Evolutionary conservation across 1,140 invertebrate genomes (phyloP), one percentile per base, ranked within the genome.

Genomic region (Scaptomyza montana): DNA sequence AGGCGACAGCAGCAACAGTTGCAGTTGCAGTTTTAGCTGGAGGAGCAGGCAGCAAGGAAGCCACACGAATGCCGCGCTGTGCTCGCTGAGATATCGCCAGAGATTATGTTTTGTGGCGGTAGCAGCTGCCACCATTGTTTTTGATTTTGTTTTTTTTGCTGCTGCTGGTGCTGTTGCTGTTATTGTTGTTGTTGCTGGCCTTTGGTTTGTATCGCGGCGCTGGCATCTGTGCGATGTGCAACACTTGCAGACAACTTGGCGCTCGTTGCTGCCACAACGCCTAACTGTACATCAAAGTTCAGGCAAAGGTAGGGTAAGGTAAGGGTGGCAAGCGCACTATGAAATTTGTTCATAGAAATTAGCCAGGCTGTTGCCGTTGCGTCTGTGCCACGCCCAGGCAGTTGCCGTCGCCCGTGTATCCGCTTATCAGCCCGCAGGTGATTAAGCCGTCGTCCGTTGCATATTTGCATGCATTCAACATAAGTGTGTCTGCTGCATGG

Each of bases 211-310:
- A 87, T 89, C 82, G 65, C 78, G 82, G 72, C 69, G 65, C 72
- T 87, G 75, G 82, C 71, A 86, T 86, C 82, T 87, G 84, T 74
- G 82, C 84, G 79, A 89, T 87, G 84, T 86, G 82, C 82, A 81
- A 86, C 82, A 86, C 82, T 86, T 86, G 82, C 82, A 87, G 82
- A 87, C 82, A 87, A 77, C 78, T 71, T 89, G 82, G 82, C 82
- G 82, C 82, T 77, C 67, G 78, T 30, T 62, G 60, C 67, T 62
- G 39, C 39, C 39, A 43, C 39, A 43, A 43, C 39, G 39, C 41
- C 69, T 53, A 78, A 81, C 75, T 74, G 74, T 81, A 75, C 66
- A 75, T 62, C 72, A 68, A 60, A 60, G 65, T 59, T 59, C 33
- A 46, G 21, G 55, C 30, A n/a, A 12, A 12, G 46, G 33, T n/a